Conservation (phyloP, 1,140 invertebrate species). For the Zaprionus taronus region DNA sequence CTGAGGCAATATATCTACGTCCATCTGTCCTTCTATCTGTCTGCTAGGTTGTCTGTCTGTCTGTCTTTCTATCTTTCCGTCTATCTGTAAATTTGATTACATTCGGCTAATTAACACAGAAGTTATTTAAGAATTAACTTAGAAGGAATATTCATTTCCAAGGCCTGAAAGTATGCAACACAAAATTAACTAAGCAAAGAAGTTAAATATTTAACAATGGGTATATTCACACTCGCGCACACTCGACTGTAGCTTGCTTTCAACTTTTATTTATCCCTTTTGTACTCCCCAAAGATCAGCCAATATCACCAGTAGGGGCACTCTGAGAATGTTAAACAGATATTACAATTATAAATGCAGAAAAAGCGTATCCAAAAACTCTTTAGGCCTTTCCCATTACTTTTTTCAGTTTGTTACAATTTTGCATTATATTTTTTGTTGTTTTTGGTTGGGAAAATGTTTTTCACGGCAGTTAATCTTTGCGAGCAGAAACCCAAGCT, state of each 20-base stretch:
- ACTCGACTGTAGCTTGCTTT: too few species aligned
- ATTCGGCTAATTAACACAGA: too few species aligned
- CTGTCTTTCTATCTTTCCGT: too few species aligned
- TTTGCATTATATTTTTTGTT: constrained; percentile 29
- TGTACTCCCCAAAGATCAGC: constrained; percentile 44
- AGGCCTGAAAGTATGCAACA: too few species aligned
- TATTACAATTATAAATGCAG: not conserved
- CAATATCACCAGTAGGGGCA: too few species aligned
- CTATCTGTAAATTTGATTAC: too few species aligned
- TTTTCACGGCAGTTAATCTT: constrained; percentile 81
- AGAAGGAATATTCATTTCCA: too few species aligned
- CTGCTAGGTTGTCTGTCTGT: not conserved
- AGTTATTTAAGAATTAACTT: too few species aligned
- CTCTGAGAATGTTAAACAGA: not conserved
- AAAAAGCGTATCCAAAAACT: not conserved
- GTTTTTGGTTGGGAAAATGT: constrained; percentile 52
- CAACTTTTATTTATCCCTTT: not conserved
- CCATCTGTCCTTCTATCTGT: too few species aligned
- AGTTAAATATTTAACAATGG: too few species aligned
- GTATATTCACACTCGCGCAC: not conserved
- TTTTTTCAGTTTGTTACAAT: constrained; percentile 27
- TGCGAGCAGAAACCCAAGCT: constrained; percentile 21
- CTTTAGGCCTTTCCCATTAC: not conserved
- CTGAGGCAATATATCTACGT: too few species aligned
- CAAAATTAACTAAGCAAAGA: too few species aligned